Conservation (phyloP, 2,113 vertebrate genomes). For the Colossoma macropomum region DNA sequence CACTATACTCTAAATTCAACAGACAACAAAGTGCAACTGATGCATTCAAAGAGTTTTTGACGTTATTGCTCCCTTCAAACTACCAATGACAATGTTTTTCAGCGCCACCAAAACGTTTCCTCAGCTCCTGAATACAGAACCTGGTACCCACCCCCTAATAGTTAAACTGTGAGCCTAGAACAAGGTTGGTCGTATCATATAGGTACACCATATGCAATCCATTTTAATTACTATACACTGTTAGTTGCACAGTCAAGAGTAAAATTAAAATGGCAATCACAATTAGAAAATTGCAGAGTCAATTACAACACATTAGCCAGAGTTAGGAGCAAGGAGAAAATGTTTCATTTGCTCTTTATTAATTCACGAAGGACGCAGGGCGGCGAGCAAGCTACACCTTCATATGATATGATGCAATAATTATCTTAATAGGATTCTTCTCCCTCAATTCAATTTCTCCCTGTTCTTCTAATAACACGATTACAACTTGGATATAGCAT, state of each 20-base stretch:
- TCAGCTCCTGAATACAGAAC: background rate
- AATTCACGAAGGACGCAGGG: slow-evolving; percentile 57
- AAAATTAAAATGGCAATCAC: slow-evolving; percentile 99
- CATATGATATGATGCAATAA: slow-evolving; percentile 67
- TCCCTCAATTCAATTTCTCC: slow-evolving; percentile 65
- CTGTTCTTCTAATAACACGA: slow-evolving; percentile 78
- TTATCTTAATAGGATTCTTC: slow-evolving; percentile 75
- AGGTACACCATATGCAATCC: slow-evolving; percentile 87
- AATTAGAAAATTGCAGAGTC: slow-evolving; percentile 94
- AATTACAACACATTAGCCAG: slow-evolving; percentile 93
- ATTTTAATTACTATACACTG: slow-evolving; percentile 93
- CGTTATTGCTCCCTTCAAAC: no score
- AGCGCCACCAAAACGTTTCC: background rate
- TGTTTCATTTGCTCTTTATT: slow-evolving; percentile 60
- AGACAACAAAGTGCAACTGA: no score
- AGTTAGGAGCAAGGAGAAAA: slow-evolving; percentile 54
- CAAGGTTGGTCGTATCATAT: slow-evolving; percentile 83
- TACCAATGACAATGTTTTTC: background rate
- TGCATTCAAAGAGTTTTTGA: no score
- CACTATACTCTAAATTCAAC: no score
- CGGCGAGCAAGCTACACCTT: slow-evolving; percentile 38
- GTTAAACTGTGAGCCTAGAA: slow-evolving; percentile 75
- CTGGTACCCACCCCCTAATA: slow-evolving; percentile 16
- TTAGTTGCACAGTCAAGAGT: slow-evolving; percentile 92
- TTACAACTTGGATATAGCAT: slow-evolving; percentile 76